phyloP scores from a whole-genome alignment of 2,113 vertebrate genomes.

The Antechinus flavipes region DNA sequence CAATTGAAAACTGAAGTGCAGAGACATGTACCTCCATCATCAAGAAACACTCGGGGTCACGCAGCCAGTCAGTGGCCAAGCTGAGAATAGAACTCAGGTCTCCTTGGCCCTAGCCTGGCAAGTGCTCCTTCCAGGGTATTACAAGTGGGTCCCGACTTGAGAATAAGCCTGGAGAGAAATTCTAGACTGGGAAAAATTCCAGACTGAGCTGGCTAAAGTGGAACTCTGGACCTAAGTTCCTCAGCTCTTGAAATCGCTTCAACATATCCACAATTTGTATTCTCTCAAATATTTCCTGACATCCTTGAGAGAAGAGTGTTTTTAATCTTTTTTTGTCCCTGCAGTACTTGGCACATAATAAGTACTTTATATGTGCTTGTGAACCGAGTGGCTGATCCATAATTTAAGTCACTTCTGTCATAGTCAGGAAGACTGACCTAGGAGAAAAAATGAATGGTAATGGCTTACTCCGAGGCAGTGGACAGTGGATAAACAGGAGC shows the following conservation, averaged over 20 bases:
- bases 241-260: neutral
- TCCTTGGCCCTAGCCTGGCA: neutral
- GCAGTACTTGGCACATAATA: neutral
- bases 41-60: neutral
- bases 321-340: neutral
- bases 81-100: neutral
- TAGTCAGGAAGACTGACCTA: neutral
- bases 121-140: neutral
- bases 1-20: too few relatives aligned
- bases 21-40: neutral
- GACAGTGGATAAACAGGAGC: neutral
- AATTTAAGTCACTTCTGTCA: neutral
- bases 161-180: neutral
- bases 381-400: neutral
- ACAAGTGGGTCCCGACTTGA: neutral
- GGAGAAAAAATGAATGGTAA: neutral
- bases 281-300: neutral
- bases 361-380: neutral
- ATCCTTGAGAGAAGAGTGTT: neutral
- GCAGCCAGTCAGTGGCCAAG: too few relatives aligned
- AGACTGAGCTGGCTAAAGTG: neutral
- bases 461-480: neutral
- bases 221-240: neutral
- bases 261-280: neutral
- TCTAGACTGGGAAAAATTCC: neutral